phyloP scores from a whole-genome alignment of 2,113 vertebrate genomes.

The Catagonus wagneri region DNA sequence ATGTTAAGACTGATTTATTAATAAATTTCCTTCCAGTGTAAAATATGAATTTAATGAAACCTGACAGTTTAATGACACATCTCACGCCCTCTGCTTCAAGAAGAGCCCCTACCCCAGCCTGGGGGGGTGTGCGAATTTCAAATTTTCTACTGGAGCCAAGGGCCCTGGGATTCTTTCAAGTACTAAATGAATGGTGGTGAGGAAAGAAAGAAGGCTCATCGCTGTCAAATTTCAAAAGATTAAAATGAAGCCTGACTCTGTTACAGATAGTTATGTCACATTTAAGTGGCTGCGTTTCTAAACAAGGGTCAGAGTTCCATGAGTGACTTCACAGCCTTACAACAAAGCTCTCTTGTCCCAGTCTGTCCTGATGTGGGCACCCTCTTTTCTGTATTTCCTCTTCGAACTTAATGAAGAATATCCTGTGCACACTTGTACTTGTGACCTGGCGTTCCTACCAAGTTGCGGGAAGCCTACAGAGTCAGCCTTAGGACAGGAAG shows the following conservation, averaged over 20 bases:
- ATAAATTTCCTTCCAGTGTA: neutral
- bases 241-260: neutral
- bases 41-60: neutral
- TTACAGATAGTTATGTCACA: neutral
- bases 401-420: neutral
- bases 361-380: neutral
- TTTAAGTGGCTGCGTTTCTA: neutral
- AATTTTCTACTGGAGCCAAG: neutral
- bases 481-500: neutral
- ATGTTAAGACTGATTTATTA: neutral
- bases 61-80: neutral
- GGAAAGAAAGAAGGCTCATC: neutral
- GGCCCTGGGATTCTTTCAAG: neutral
- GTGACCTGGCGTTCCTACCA: neutral
- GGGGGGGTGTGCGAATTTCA: too few relatives aligned
- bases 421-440: neutral
- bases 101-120: neutral
- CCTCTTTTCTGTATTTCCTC: neutral
- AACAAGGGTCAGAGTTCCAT: neutral
- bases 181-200: neutral
- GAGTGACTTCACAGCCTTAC: neutral
- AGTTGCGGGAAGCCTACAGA: neutral
- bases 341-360: neutral
- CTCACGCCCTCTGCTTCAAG: neutral
- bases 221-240: neutral